A percentile compares a stretch with the other conserved stretches of the same genome.
Conservation (phyloP, 2,797 vertebrate genomes). For the Hippocampus kuda region DNA sequence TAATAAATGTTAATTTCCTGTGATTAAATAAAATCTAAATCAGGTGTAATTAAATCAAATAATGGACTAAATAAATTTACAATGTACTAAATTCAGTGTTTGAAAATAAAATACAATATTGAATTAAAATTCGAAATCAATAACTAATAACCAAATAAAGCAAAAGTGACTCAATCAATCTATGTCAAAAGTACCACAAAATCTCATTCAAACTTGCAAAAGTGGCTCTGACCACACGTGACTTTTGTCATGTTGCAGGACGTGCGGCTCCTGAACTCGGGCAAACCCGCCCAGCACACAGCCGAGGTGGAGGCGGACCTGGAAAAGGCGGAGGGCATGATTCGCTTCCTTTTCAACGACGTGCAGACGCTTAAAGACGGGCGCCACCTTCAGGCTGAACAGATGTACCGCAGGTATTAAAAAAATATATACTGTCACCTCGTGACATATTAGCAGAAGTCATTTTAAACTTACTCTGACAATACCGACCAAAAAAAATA, state of each 20-base stretch:
- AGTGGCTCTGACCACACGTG: not conserved
- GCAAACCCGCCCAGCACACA: conserved; percentile 67
- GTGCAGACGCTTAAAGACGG: conserved; percentile 88
- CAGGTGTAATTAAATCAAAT: too few relatives aligned
- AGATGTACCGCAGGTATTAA: conserved; percentile 83
- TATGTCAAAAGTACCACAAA: too few relatives aligned
- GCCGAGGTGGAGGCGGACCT: conserved; percentile 77
- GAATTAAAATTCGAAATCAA: too few relatives aligned
- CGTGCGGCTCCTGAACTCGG: conserved; percentile 67
- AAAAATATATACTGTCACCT: not conserved
- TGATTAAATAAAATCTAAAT: too few relatives aligned
- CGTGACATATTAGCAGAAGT: not conserved
- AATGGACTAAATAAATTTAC: not conserved
- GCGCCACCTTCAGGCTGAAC: conserved; percentile 84
- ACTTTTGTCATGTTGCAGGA: conserved; percentile 60
- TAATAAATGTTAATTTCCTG: too few relatives aligned
- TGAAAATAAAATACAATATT: too few relatives aligned
- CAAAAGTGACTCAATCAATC: too few relatives aligned
- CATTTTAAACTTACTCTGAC: not conserved
- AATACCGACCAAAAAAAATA: too few relatives aligned
- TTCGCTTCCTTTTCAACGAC: conserved; percentile 80
- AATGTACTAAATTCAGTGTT: too few relatives aligned
- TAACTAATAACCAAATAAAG: too few relatives aligned
- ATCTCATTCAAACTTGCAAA: too few relatives aligned
- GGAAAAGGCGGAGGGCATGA: conserved; percentile 81